phyloP scores from a whole-genome alignment of 2,113 vertebrate species.

The Polypterus senegalus region DNA sequence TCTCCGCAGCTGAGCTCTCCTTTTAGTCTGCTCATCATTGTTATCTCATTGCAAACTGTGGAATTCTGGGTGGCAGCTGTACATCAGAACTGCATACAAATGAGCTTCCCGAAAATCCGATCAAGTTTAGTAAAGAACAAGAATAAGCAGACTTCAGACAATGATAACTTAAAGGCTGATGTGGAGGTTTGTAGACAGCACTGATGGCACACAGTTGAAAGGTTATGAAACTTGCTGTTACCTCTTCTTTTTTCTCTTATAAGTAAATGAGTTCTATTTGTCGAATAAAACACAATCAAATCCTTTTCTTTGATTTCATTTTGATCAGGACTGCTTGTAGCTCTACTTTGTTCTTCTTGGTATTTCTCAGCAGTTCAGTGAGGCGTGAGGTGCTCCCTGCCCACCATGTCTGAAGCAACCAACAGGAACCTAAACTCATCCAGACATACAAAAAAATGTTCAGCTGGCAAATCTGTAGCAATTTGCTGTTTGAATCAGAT shows the following conservation, averaged over 20 bases:
- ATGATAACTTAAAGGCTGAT: conserved; percentile 17
- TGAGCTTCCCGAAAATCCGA: conserved; percentile 58
- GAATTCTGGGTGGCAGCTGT: conserved; percentile 67
- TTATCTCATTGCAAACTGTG: conserved; percentile 42
- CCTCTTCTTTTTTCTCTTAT: conserved; percentile 20
- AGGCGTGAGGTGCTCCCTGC: conserved; percentile 47
- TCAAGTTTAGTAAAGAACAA: conserved; percentile 78
- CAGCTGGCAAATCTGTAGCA: conserved; percentile 35
- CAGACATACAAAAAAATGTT: conserved; percentile 24
- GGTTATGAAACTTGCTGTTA: conserved; percentile 35
- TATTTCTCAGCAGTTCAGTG: conserved; percentile 44
- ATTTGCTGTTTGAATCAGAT: conserved; percentile 43
- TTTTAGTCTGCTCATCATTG: conserved; percentile 5
- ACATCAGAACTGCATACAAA: conserved; percentile 64
- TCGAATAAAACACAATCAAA: conserved; percentile 48
- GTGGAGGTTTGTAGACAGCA: conserved; percentile 17
- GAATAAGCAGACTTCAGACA: conserved; percentile 70
- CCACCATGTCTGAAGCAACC: conserved; percentile 45
- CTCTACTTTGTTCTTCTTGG: conserved; percentile 50
- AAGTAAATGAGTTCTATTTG: conserved; percentile 33
- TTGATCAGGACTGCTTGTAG: conserved; percentile 35
- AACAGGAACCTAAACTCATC: conserved; percentile 30
- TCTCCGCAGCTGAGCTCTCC: no score
- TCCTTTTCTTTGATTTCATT: conserved; percentile 56
- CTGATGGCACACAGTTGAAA: conserved; percentile 33